phyloP scores from a whole-genome alignment of 2,888 invertebrate genomes.

The Chorisops tibialis region DNA sequence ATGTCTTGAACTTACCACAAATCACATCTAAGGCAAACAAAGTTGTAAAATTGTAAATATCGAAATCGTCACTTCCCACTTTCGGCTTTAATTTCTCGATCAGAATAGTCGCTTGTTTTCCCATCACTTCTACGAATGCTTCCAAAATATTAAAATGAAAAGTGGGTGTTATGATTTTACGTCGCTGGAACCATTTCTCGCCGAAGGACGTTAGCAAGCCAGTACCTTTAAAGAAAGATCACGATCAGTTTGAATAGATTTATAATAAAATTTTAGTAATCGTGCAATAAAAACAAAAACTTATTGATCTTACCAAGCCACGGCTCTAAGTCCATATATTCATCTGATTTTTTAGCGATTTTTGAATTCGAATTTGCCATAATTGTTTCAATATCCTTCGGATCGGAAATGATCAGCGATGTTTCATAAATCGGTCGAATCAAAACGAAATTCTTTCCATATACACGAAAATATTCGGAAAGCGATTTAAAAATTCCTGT shows the following conservation, averaged over 20 bases:
- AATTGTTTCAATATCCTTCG: slow-evolving; percentile 13
- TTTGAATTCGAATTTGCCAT: slow-evolving; percentile 19
- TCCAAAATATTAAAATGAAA: slow-evolving; percentile 51
- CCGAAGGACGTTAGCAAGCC: slow-evolving; percentile 38
- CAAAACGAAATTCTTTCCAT: slow-evolving; percentile 14
- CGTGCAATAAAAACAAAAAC: not conserved
- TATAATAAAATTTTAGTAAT: not conserved
- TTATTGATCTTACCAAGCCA: slow-evolving; percentile 42
- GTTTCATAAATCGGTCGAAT: not conserved
- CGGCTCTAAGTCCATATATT: slow-evolving; percentile 41
- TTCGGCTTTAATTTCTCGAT: slow-evolving; percentile 36
- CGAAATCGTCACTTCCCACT: slow-evolving; percentile 37
- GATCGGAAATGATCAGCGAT: not conserved
- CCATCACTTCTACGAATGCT: slow-evolving; percentile 46
- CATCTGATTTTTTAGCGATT: slow-evolving; percentile 41
- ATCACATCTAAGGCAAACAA: slow-evolving; percentile 50
- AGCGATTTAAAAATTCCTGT: slow-evolving; percentile 15
- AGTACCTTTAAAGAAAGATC: not conserved
- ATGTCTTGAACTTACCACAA: slow-evolving; percentile 41
- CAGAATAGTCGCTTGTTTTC: slow-evolving; percentile 52
- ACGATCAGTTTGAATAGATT: no score
- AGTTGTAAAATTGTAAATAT: slow-evolving; percentile 50
- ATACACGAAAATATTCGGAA: not conserved
- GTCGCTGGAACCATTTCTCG: slow-evolving; percentile 47
- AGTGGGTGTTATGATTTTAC: slow-evolving; percentile 51